These are phyloP conservation scores for Ciona savignyi DNA, from an alignment of 23 tunicate genomes.

Conservation along the genomic window DNA sequence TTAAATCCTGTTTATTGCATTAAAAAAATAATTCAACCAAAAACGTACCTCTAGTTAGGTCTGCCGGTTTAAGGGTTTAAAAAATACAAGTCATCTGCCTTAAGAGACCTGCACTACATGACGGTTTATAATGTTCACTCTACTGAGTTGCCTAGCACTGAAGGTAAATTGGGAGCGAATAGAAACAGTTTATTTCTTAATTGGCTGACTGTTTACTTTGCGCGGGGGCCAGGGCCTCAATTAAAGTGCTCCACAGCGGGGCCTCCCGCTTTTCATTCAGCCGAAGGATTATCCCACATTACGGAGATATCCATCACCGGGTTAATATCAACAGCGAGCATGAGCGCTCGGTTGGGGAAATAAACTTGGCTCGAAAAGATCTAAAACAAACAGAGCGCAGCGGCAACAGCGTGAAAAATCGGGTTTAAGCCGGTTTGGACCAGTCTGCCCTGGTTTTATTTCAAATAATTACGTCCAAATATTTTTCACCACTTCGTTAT, in stretches of 20 bases:
- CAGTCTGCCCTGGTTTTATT: neutral
- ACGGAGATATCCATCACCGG: neutral
- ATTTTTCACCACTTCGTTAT: neutral
- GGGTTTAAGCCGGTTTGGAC: neutral
- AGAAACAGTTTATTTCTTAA: no score
- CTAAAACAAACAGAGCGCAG: neutral
- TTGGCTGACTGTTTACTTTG: neutral
- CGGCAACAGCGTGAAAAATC: neutral
- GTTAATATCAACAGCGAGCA: neutral
- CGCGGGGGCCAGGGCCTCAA: neutral
- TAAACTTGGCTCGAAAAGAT: neutral
- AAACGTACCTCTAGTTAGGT: no score
- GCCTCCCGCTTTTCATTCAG: neutral
- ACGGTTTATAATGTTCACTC: no score
- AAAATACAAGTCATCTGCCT: no score
- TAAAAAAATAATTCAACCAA: no score
- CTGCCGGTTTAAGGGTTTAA: no score
- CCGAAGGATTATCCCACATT: neutral
- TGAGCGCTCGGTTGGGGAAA: neutral
- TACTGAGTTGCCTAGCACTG: no score
- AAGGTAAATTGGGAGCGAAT: no score
- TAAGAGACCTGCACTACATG: no score
- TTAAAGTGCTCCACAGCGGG: neutral
- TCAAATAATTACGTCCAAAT: neutral
- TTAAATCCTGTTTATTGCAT: no score